Conservation (phyloP, 2,888 invertebrate genomes). For the Saturnia japonica region DNA sequence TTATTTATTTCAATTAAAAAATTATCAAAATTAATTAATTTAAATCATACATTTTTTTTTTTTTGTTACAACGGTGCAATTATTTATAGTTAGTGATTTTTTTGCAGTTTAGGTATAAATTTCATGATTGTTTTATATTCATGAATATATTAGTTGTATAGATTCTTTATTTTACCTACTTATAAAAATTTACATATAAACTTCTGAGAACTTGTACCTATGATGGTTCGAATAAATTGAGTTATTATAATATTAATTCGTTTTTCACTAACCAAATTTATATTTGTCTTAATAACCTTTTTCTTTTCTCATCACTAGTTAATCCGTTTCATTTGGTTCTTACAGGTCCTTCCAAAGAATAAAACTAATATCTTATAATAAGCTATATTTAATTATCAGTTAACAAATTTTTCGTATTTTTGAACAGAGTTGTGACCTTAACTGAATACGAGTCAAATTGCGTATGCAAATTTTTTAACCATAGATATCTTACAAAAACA, state of each 20-base stretch:
- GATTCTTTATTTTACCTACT: slow-evolving; percentile 47
- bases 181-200: slow-evolving; percentile 48
- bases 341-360: slow-evolving; percentile 45
- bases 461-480: slow-evolving; percentile 66
- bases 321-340: background rate
- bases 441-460: slow-evolving; percentile 80
- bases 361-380: slow-evolving; percentile 80
- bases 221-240: slow-evolving; percentile 69
- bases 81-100: slow-evolving; percentile 56
- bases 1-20: slow-evolving; percentile 60
- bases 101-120: slow-evolving; percentile 35
- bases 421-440: slow-evolving; percentile 82
- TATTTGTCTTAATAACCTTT: no score
- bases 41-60: slow-evolving; percentile 56
- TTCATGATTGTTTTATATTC: slow-evolving; percentile 42
- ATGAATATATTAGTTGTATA: slow-evolving; percentile 41
- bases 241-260: slow-evolving; percentile 45
- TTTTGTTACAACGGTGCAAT: slow-evolving; percentile 70
- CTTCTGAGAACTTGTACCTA: slow-evolving; percentile 49
- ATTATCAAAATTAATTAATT: slow-evolving; percentile 60
- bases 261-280: slow-evolving; percentile 33
- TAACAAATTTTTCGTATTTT: slow-evolving; percentile 81
- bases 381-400: slow-evolving; percentile 83
- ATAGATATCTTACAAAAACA: slow-evolving; percentile 74
- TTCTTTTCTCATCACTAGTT: background rate